Evolutionary conservation across 2,888 invertebrate genomes (phyloP).

Genomic region (Coronaproctus castanopsis): DNA sequence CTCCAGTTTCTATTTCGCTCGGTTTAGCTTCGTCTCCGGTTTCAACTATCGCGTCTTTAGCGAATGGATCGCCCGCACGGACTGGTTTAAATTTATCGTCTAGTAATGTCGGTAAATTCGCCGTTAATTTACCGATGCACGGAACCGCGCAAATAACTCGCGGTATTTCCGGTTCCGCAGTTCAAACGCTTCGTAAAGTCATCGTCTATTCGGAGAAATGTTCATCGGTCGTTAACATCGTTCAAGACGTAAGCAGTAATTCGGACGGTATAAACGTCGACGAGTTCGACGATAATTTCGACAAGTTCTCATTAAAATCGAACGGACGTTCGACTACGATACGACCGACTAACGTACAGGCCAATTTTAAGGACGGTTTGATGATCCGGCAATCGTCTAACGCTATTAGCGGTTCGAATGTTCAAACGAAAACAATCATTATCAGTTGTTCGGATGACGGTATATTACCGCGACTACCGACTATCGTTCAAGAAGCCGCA

Average conservation of each 20-base stretch:
- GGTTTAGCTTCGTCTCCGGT: too few relatives aligned
- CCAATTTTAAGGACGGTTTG: neutral
- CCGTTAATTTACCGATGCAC: neutral
- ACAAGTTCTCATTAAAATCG: neutral
- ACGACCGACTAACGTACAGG: neutral
- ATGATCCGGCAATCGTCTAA: neutral
- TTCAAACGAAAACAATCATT: neutral
- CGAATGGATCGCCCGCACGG: too few relatives aligned
- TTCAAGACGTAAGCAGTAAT: neutral
- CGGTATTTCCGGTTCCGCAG: neutral
- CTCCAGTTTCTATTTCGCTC: too few relatives aligned
- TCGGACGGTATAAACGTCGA: neutral
- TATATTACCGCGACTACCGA: neutral
- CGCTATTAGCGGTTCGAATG: neutral
- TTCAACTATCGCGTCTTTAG: too few relatives aligned
- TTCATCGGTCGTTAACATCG: neutral
- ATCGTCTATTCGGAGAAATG: neutral
- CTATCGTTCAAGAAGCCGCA: neutral
- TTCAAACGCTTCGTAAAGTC: neutral
- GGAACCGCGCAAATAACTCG: neutral
- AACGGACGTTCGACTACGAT: neutral
- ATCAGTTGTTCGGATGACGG: neutral
- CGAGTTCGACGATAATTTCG: neutral
- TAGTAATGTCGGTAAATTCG: too few relatives aligned
- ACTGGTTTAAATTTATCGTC: too few relatives aligned